Conservation (phyloP, 1,140 invertebrate species). For the Alviniconcha marisindica region DNA sequence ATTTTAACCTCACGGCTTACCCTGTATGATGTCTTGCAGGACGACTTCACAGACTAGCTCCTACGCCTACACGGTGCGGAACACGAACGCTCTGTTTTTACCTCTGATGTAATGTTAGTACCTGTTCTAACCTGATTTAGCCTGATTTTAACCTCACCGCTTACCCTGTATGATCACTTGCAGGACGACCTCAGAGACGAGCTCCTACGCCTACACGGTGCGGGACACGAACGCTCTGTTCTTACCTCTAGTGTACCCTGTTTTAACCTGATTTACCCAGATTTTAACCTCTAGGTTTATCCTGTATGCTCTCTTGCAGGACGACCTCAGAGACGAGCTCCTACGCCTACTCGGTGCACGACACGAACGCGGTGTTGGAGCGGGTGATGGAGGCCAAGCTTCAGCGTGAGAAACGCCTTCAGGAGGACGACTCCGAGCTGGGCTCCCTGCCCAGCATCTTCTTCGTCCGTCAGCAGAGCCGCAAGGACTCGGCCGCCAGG, state of each 20-base stretch:
- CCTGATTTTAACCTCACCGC: no score
- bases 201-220: conserved; percentile 25
- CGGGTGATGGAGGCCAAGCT: conserved; percentile 82
- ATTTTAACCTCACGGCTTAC: no score
- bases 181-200: conserved; percentile 79
- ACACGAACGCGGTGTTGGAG: conserved; percentile 61
- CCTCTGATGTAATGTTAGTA: no score
- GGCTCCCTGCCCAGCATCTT: conserved; percentile 66
- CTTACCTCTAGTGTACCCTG: no score
- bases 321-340: conserved; percentile 79
- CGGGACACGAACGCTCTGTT: conserved; percentile 57
- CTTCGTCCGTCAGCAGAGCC: conserved; percentile 60
- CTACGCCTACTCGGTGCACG: conserved; percentile 22
- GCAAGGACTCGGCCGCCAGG: conserved; percentile 39
- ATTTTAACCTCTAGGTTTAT: no score
- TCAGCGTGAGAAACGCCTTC: conserved; percentile 63
- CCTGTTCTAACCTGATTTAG: no score
- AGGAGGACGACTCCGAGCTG: conserved; percentile 70
- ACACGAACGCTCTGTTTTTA: conserved; percentile 58
- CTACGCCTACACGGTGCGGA: conserved; percentile 20
- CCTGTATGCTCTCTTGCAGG: no score
- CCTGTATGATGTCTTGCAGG: no score
- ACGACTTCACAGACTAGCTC: conserved; percentile 79
- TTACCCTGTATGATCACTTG: no score
- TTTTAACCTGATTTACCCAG: no score